phyloP scores from a whole-genome alignment of 2,113 vertebrate genomes.

The Hippolais icterina region DNA sequence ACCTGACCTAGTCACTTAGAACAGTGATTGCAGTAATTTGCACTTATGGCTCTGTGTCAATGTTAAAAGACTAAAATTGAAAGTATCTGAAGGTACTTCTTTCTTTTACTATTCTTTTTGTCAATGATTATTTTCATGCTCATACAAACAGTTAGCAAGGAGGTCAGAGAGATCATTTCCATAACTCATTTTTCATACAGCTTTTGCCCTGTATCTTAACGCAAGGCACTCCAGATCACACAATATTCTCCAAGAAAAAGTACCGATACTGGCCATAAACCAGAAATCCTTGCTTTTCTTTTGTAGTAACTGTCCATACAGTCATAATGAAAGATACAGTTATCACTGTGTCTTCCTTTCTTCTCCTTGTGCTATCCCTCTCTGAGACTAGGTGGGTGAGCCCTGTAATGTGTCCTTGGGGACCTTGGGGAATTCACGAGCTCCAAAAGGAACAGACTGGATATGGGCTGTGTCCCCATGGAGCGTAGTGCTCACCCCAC shows the following conservation, averaged over 20 bases:
- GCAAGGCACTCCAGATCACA: neutral
- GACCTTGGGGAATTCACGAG: neutral
- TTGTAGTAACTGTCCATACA: neutral
- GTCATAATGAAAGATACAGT: neutral
- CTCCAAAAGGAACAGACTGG: neutral
- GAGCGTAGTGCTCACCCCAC: neutral
- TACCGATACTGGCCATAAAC: neutral
- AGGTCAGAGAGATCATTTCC: neutral
- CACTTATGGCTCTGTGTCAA: neutral
- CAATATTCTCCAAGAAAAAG: neutral
- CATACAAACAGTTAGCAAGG: neutral
- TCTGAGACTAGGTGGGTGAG: neutral
- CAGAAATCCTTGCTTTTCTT: neutral
- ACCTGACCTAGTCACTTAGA: neutral
- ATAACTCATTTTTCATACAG: neutral
- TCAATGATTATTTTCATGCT: neutral
- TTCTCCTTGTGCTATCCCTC: neutral
- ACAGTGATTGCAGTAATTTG: conserved; percentile 17
- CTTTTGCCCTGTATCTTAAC: neutral
- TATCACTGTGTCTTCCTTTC: neutral
- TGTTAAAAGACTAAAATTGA: neutral
- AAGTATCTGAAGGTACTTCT: neutral
- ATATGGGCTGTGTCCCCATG: neutral
- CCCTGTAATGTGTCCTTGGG: neutral
- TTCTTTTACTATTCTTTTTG: neutral